phyloP scores from a whole-genome alignment of 2,888 invertebrate genomes.

The Axea sp. region DNA sequence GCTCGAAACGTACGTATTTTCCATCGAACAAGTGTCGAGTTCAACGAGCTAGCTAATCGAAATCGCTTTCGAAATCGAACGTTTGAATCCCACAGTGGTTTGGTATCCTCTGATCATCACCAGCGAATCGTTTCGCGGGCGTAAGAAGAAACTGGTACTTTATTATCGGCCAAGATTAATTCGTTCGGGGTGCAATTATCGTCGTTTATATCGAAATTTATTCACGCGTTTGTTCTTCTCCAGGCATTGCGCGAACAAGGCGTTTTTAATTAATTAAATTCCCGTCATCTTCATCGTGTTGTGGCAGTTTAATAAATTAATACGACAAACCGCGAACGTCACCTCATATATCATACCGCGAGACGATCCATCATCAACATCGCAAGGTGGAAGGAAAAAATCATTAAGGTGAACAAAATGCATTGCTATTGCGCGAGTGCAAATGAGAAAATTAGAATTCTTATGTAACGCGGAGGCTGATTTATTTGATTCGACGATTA shows the following conservation, averaged over 20 bases:
- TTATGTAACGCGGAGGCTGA: neutral
- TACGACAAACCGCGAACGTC: conserved; percentile 46
- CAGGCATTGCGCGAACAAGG: conserved; percentile 4
- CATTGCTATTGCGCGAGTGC: conserved; percentile 3
- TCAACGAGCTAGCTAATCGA: conserved; percentile 74
- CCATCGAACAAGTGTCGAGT: conserved; percentile 40
- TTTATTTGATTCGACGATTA: no score
- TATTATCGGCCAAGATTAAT: conserved; percentile 1
- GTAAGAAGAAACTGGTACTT: conserved; percentile 2
- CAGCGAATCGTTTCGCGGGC: no score
- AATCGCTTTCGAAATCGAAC: conserved; percentile 67
- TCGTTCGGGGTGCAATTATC: neutral
- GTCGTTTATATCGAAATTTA: conserved; percentile 19
- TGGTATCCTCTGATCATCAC: no score
- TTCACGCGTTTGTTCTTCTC: conserved; percentile 1
- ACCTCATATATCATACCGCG: conserved; percentile 54
- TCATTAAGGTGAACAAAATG: conserved; percentile 5
- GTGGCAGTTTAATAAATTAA: conserved; percentile 56
- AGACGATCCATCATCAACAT: conserved; percentile 53
- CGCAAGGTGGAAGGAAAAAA: conserved; percentile 1
- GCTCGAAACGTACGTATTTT: conserved; percentile 10
- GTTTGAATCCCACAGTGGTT: conserved; percentile 3
- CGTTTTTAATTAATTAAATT: conserved; percentile 52
- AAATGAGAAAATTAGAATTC: conserved; percentile 3
- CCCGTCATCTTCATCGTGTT: conserved; percentile 40